Conservation (phyloP, 1,140 invertebrate species). For the Wiebesia pumilae region DNA sequence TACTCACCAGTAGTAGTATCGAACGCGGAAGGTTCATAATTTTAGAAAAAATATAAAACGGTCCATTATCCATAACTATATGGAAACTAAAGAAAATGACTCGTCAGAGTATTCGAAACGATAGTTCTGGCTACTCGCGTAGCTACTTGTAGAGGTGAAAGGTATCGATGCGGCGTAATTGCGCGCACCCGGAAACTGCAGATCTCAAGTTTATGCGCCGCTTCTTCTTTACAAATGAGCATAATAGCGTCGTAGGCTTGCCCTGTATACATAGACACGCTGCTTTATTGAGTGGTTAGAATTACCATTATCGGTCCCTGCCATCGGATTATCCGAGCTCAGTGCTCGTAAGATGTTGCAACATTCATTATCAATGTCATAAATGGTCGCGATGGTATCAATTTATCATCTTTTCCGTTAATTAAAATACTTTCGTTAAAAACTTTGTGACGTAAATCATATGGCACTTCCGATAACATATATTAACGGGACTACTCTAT, state of each 20-base stretch:
- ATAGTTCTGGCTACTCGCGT: not conserved
- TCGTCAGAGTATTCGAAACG: not conserved
- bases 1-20: not conserved
- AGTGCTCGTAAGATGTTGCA: not conserved
- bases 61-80: not conserved
- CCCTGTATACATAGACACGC: not conserved
- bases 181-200: slow-evolving; percentile 8
- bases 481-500: not conserved
- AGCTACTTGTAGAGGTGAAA: not conserved
- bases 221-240: slow-evolving; percentile 9
- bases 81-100: not conserved
- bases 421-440: not conserved
- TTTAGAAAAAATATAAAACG: not conserved
- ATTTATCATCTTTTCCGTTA: not conserved
- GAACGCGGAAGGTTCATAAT: not conserved
- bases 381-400: not conserved
- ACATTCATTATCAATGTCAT: not conserved
- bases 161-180: not conserved
- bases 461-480: not conserved
- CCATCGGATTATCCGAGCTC: not conserved
- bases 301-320: not conserved
- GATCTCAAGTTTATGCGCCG: not conserved
- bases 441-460: not conserved
- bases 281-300: slow-evolving; percentile 12
- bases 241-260: not conserved